These are phyloP conservation scores for Campoletis sonorensis DNA, from an alignment of 1,140 invertebrate species.

Conservation along the genomic window DNA sequence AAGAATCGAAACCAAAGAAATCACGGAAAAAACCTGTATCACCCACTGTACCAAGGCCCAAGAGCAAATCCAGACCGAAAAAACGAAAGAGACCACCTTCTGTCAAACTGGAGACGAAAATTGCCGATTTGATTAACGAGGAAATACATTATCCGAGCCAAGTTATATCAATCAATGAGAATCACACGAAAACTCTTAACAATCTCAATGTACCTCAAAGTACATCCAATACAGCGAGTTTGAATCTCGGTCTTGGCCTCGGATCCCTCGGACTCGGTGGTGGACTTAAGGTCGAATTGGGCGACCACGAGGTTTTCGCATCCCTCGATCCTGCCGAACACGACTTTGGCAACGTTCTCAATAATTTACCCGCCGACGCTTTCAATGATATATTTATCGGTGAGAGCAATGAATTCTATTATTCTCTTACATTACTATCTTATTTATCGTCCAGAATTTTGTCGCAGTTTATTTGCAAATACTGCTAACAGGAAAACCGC, in stretches of 20 bases:
- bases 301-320: slow-evolving; percentile 76
- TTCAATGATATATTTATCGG: slow-evolving; percentile 93
- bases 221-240: slow-evolving; percentile 66
- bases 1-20: slow-evolving; percentile 87
- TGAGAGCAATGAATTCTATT: slow-evolving; percentile 69
- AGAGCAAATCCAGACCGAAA: slow-evolving; percentile 82
- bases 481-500: too few relatives aligned
- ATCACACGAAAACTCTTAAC: slow-evolving; percentile 71
- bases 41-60: slow-evolving; percentile 81
- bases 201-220: slow-evolving; percentile 69
- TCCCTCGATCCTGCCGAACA: slow-evolving; percentile 86
- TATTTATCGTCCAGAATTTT: background rate
- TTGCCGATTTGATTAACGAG: slow-evolving; percentile 37
- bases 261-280: slow-evolving; percentile 68
- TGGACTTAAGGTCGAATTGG: slow-evolving; percentile 72
- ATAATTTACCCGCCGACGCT: slow-evolving; percentile 92
- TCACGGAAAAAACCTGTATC: slow-evolving; percentile 86
- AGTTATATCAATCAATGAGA: slow-evolving; percentile 64
- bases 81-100: slow-evolving; percentile 79
- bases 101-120: slow-evolving; percentile 56
- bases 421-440: background rate
- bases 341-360: slow-evolving; percentile 91
- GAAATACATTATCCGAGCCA: slow-evolving; percentile 64
- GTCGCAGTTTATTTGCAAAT: too few relatives aligned
- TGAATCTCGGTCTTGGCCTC: slow-evolving; percentile 67